Percentiles rank a stretch among this genome's conserved stretches.
Evolutionary conservation across 2,888 invertebrate species (phyloP).

Genomic region (Drosophila demipolita): DNA sequence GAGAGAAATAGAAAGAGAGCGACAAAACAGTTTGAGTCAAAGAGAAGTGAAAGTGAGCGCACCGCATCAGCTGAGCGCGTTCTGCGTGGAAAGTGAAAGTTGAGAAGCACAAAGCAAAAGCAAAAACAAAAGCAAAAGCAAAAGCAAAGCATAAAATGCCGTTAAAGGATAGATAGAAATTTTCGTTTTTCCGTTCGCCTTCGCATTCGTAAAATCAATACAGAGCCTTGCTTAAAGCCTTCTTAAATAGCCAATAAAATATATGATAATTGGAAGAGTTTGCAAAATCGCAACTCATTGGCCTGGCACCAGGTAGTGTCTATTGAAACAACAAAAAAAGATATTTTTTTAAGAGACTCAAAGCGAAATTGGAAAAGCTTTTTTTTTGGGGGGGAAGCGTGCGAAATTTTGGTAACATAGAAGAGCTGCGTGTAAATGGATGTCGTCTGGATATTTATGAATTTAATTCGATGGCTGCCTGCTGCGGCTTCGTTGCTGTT

Average conservation of each 20-base stretch:
- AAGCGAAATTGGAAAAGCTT: neutral
- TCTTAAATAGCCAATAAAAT: constrained; percentile 49
- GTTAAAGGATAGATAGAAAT: constrained; percentile 54
- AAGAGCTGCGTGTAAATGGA: constrained; percentile 64
- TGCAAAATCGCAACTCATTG: constrained; percentile 44
- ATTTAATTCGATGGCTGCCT: constrained; percentile 19
- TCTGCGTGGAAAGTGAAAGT: constrained; percentile 31
- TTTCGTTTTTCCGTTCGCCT: neutral
- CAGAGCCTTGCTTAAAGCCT: constrained; percentile 34
- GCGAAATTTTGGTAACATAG: constrained; percentile 5
- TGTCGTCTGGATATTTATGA: constrained; percentile 66
- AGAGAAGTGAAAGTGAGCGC: constrained; percentile 32
- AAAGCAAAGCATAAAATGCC: constrained; percentile 29
- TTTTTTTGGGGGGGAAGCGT: neutral
- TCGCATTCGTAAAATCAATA: constrained; percentile 68
- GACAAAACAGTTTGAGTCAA: constrained; percentile 9
- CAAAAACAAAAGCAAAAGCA: constrained; percentile 21
- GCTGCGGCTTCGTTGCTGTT: neutral
- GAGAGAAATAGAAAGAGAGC: neutral
- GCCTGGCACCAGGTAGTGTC: constrained; percentile 43
- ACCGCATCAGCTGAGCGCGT: constrained; percentile 40
- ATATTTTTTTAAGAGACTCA: constrained; percentile 12
- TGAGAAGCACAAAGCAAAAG: constrained; percentile 20
- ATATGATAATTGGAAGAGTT: constrained; percentile 60
- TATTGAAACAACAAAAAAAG: constrained; percentile 20